These are phyloP conservation scores for Budorcas taxicolor DNA, from an alignment of 2,113 vertebrate species.

Conservation along the genomic window DNA sequence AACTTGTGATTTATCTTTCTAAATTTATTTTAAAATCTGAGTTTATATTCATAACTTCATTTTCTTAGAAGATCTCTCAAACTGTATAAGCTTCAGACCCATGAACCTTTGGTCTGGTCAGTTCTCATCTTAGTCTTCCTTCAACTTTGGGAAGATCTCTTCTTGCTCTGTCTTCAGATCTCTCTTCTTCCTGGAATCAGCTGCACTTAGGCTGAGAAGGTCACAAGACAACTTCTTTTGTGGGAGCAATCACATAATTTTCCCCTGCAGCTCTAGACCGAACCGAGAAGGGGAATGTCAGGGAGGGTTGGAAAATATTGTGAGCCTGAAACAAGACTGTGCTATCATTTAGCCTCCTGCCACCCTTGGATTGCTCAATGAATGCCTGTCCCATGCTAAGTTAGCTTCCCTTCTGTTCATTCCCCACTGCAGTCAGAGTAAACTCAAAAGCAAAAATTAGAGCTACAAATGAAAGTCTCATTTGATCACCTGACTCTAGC, in stretches of 20 bases:
- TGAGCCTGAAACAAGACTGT: not conserved
- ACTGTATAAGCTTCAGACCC: not conserved
- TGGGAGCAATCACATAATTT: not conserved
- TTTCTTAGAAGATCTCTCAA: not conserved
- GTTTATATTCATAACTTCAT: not conserved
- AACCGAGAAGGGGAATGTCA: not conserved
- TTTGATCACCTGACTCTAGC: not conserved
- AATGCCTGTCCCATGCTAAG: not conserved
- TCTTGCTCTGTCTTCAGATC: not conserved
- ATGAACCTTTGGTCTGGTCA: not conserved
- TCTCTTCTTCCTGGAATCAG: not conserved
- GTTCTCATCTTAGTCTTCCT: not conserved
- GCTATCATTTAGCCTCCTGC: not conserved
- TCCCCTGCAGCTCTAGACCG: not conserved
- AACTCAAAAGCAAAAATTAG: not conserved
- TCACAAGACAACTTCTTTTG: not conserved
- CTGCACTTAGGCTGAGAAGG: not conserved
- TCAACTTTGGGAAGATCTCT: not conserved
- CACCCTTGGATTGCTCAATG: not conserved
- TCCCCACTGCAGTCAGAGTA: not conserved
- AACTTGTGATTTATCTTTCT: not conserved
- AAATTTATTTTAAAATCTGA: not conserved
- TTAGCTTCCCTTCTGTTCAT: not conserved
- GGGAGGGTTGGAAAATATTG: not conserved
- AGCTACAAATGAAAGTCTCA: not conserved